Conservation (phyloP, 2,113 vertebrate genomes). For the Vimba vimba region DNA sequence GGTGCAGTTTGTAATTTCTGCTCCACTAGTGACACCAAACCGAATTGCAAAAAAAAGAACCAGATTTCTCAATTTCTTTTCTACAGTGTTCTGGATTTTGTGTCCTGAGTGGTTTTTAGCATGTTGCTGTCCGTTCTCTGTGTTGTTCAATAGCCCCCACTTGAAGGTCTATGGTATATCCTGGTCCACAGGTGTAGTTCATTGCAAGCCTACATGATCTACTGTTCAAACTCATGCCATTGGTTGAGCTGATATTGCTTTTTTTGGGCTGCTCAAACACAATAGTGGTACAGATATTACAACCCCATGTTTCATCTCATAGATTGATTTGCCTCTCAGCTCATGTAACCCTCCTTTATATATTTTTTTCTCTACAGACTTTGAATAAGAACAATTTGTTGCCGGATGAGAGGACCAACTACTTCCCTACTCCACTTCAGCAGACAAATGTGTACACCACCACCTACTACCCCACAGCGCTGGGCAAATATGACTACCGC, state of each 20-base stretch:
- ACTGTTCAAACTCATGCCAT: neutral
- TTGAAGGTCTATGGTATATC: neutral
- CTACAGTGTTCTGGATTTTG: neutral
- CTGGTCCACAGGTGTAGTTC: neutral
- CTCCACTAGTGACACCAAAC: neutral
- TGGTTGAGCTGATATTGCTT: neutral
- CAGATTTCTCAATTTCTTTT: neutral
- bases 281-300: neutral
- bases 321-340: neutral
- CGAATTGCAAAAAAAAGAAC: neutral
- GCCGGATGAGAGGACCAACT: slow-evolving; percentile 93
- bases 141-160: neutral
- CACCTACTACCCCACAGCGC: slow-evolving; percentile 93
- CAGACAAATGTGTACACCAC: slow-evolving; percentile 98
- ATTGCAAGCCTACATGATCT: neutral
- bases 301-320: slow-evolving; percentile 11
- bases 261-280: neutral
- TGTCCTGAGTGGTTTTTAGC: neutral
- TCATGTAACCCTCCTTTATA: neutral
- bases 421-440: slow-evolving; percentile 87
- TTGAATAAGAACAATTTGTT: slow-evolving; percentile 98
- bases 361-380: slow-evolving; percentile 79
- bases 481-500: slow-evolving; percentile 94
- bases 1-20: neutral
- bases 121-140: neutral